A percentile compares a stretch with the other conserved stretches of the same genome.
phyloP scores from a whole-genome alignment of 2,113 vertebrate genomes.

The Sapajus apella region DNA sequence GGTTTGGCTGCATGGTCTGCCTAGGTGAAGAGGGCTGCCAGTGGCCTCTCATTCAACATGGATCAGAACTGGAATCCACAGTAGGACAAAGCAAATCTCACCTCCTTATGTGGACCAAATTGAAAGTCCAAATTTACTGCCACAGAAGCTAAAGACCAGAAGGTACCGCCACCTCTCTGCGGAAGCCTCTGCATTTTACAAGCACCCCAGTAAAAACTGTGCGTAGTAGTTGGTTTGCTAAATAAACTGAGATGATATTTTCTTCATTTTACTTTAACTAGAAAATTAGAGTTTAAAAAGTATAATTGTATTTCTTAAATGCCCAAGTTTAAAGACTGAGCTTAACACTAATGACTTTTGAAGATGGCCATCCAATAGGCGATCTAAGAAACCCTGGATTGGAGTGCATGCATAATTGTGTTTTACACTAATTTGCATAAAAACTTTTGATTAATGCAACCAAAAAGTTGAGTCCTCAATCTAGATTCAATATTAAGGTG shows the following conservation, averaged over 20 bases:
- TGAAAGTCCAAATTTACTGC: too few relatives aligned
- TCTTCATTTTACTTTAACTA: accelerated
- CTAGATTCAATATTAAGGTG: not conserved
- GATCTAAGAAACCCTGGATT: too few relatives aligned
- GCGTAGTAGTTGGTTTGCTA: not conserved
- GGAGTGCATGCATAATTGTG: not conserved
- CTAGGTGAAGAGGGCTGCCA: accelerated
- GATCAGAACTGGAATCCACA: not conserved
- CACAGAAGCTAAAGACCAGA: not conserved
- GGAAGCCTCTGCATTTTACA: not conserved
- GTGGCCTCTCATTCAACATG: not conserved
- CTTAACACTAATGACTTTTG: too few relatives aligned
- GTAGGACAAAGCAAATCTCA: not conserved
- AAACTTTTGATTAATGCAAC: not conserved
- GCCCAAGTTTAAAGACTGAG: not conserved
- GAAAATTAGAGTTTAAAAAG: not conserved
- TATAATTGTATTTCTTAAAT: not conserved
- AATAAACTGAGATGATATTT: not conserved
- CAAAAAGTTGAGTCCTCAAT: too few relatives aligned
- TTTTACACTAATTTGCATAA: not conserved
- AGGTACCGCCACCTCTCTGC: too few relatives aligned
- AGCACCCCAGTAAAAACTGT: not conserved
- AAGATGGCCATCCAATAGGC: too few relatives aligned
- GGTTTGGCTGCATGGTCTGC: accelerated
- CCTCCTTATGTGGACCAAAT: not conserved